Evolutionary conservation across 2,797 vertebrate genomes (phyloP).

Genomic region (Hemitrygon akajei): DNA sequence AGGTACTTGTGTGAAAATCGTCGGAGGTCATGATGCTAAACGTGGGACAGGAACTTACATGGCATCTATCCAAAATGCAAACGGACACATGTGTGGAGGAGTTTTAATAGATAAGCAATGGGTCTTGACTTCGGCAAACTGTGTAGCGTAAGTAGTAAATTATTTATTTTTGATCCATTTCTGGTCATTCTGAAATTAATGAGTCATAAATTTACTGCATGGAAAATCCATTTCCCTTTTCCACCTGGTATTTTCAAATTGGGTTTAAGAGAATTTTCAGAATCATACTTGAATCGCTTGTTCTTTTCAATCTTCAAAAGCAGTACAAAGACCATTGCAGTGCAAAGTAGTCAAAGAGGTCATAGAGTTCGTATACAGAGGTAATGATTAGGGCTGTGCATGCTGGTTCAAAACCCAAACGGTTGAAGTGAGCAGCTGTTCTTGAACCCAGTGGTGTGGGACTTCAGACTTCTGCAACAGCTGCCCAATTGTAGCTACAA

Average conservation of each 20-base stretch:
- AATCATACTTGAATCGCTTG: neutral
- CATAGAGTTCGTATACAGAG: too few species aligned
- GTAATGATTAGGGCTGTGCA: too few species aligned
- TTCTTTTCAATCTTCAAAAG: neutral
- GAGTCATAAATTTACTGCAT: neutral
- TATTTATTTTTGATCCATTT: neutral
- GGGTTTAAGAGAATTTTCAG: neutral
- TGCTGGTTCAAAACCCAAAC: too few species aligned
- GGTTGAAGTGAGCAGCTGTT: too few species aligned
- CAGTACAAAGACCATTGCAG: too few species aligned
- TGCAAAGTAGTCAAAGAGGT: too few species aligned
- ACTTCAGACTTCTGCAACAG: too few species aligned
- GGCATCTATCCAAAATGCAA: constrained; percentile 42
- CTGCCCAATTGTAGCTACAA: too few species aligned
- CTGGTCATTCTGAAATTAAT: neutral
- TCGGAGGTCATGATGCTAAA: constrained; percentile 50
- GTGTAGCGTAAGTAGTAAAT: constrained; percentile 43
- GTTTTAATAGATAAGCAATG: constrained; percentile 47
- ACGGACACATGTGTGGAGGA: constrained; percentile 44
- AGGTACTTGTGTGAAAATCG: constrained; percentile 54
- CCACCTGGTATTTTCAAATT: neutral
- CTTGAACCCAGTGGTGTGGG: too few species aligned
- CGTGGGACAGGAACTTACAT: constrained; percentile 60
- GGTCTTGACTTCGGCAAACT: constrained; percentile 56
- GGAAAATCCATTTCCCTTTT: neutral